Conservation (phyloP, 2,888 invertebrate genomes). For the Corythucha ciliata region DNA sequence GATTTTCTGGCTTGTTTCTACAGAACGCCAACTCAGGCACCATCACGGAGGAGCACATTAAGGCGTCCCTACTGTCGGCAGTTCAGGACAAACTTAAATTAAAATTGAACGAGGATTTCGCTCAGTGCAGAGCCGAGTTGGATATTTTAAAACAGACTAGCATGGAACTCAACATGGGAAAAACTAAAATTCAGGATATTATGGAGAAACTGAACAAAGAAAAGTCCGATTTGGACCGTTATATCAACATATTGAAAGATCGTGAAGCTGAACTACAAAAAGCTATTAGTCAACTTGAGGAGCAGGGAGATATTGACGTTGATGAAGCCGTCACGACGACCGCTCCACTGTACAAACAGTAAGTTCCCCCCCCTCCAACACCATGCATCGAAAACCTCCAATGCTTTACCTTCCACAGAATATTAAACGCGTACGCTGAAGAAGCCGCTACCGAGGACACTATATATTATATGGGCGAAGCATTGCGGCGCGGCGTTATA, state of each 20-base stretch:
- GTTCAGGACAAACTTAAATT: constrained; percentile 88
- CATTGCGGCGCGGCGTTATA: constrained; percentile 80
- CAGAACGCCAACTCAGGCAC: constrained; percentile 53
- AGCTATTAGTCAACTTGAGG: constrained; percentile 63
- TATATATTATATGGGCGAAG: constrained; percentile 96
- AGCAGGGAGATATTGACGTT: constrained; percentile 75
- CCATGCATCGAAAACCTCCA: constrained; percentile 6
- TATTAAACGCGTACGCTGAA: constrained; percentile 89
- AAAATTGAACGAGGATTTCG: constrained; percentile 78
- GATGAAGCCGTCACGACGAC: constrained; percentile 96
- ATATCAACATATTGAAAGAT: constrained; percentile 70
- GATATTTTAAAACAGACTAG: constrained; percentile 80
- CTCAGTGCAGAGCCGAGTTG: constrained; percentile 83
- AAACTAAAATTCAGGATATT: constrained; percentile 69
- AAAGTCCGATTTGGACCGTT: constrained; percentile 69
- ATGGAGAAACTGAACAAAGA: constrained; percentile 66
- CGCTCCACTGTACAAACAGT: constrained; percentile 92
- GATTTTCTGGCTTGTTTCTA: too few species aligned
- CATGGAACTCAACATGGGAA: constrained; percentile 76
- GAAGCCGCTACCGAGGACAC: constrained; percentile 98
- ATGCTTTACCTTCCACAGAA: constrained; percentile 45
- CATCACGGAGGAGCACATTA: constrained; percentile 92
- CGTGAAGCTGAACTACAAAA: constrained; percentile 79
- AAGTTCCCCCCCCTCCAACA: constrained; percentile 40
- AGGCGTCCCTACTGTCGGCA: constrained; percentile 85